Evolutionary conservation across 2,888 invertebrate genomes (phyloP), one percentile per base, ranked within the genome.

Genomic region (Emesis furor): DNA sequence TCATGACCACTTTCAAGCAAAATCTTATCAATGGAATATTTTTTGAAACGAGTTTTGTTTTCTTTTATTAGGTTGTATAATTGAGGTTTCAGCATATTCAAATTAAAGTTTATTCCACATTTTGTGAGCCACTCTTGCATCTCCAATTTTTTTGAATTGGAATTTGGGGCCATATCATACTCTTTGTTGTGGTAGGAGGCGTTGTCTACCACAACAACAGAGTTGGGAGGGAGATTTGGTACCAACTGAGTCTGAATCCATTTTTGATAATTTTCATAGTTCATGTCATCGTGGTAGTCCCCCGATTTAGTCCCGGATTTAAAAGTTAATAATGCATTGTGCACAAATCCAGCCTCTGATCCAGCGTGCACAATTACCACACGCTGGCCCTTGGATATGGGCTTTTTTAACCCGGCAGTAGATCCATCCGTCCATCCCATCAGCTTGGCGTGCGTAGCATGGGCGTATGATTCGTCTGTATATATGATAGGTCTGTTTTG

Each of bases 381-480:
- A 55, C n/a, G 55, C n/a, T 55, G 55, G n/a, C 55, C 55, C n/a
- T 55, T 55, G 35, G 35, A 37, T 37, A 37, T 37, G 55, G 55
- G 55, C 55, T n/a, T 55, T 55, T 55, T 55, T 55, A 55, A n/a
- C 14, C 55, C 55, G 14, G 55, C 55, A 12, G 55, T 55, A 55
- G 55, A 55, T n/a, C 14, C 55, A n/a, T 55, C 55, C n/a, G n/a
- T 55, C 55, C 35, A 55, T 5, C 55, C 55, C 55, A 55, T 55
- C n/a, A n/a, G 55, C n/a, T 55, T 55, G 5, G 55, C 55, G n/a
- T 55, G 55, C n/a, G 55, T 55, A 55, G 55, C 12, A 55, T 55
- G 55, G 55, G n/a, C n/a, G 55, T 55, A 55, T n/a, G 55, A 55
- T 55, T 55, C 55, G 55, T 55, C 55, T n/a, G n/a, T 55, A 55